Conservation (phyloP, 30 jellyfish, hydroid and myxozoan genomes). For the Euphysa ruthae region DNA sequence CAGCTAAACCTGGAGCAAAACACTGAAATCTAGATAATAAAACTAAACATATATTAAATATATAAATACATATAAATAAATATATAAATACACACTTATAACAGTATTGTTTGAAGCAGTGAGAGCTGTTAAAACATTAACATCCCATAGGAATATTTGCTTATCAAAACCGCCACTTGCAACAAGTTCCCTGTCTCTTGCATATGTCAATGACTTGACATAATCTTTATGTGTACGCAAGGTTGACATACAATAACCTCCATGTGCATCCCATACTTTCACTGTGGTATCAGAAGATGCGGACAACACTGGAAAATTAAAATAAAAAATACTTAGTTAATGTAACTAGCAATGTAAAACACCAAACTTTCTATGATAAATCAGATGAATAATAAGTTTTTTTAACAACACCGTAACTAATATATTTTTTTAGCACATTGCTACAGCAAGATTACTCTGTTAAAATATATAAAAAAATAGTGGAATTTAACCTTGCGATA, state of each 20-base stretch:
- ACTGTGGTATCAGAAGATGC: constrained; percentile 99
- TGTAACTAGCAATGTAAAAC: neutral
- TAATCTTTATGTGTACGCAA: constrained; percentile 95
- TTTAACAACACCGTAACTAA: neutral
- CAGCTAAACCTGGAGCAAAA: no score
- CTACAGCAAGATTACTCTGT: no score
- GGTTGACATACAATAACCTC: constrained; percentile 97
- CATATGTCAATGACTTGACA: constrained; percentile 94
- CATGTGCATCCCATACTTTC: constrained; percentile 95
- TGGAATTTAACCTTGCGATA: no score
- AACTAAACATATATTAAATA: no score
- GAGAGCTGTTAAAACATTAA: constrained; percentile 83
- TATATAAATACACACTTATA: constrained; percentile 83
- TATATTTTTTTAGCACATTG: no score
- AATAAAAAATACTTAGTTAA: neutral
- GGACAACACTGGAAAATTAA: constrained; percentile 51
- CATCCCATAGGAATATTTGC: constrained; percentile 97
- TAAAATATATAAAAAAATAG: no score
- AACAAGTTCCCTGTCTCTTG: constrained; percentile 86
- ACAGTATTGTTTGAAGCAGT: constrained; percentile 95
- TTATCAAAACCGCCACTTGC: constrained; percentile 97
- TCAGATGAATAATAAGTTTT: neutral
- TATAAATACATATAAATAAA: no score
- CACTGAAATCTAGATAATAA: no score
- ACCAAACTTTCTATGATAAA: no score